Percentiles rank a stretch among this genome's conserved stretches.
Evolutionary conservation across 2,888 invertebrate genomes (phyloP).

Genomic region (Chaetogeoica ovagalla): DNA sequence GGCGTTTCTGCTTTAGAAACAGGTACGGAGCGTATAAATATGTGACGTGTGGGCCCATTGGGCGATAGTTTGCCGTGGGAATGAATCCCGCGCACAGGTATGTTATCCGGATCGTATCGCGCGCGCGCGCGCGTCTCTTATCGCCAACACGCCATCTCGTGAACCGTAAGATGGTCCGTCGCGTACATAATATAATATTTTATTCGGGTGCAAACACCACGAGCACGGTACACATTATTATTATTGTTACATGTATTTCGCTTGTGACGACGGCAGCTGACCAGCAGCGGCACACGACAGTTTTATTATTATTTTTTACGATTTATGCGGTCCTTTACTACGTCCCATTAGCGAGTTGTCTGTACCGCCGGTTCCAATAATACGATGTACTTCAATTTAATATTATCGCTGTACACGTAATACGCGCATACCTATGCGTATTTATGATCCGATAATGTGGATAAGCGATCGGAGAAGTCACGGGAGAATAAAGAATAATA

Average conservation of each 20-base stretch:
- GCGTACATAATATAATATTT: neutral
- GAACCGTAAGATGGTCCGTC: no score
- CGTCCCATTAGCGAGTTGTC: neutral
- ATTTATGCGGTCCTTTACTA: neutral
- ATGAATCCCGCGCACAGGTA: conserved; percentile 7
- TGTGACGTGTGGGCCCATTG: no score
- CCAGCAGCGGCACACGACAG: conserved; percentile 18
- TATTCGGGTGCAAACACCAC: conserved; percentile 31
- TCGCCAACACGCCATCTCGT: neutral
- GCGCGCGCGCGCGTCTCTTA: conserved; percentile 13
- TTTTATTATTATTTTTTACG: conserved; percentile 2
- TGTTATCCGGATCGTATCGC: conserved; percentile 34
- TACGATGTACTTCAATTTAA: neutral
- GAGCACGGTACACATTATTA: no score
- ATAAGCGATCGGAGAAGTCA: neutral
- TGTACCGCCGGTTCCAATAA: neutral
- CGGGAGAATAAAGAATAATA: neutral
- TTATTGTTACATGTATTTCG: neutral
- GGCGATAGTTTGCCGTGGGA: conserved; percentile 23
- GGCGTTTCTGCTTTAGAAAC: conserved; percentile 1
- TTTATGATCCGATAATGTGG: neutral
- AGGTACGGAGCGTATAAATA: neutral
- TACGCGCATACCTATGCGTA: neutral
- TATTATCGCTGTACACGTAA: neutral
- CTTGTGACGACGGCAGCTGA: conserved; percentile 13